phyloP scores from a whole-genome alignment of 2,888 invertebrate species.

The Troides oblongomaculatus region DNA sequence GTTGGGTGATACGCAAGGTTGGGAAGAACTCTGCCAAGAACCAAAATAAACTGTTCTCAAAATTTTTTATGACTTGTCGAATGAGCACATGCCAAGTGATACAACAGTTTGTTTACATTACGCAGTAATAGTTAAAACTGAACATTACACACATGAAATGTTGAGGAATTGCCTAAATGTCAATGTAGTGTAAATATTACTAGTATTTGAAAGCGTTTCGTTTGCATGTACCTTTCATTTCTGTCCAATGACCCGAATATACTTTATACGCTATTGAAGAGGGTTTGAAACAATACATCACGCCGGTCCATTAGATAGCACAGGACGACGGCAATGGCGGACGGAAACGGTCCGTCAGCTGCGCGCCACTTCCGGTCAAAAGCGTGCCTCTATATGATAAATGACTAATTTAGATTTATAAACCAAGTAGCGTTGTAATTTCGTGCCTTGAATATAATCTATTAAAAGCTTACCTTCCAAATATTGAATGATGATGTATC shows the following conservation, averaged over 20 bases:
- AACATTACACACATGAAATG: neutral
- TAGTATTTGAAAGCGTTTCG: neutral
- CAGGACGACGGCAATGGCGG: constrained; percentile 57
- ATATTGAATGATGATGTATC: constrained; percentile 15
- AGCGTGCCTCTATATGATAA: constrained; percentile 59
- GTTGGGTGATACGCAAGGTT: constrained; percentile 51
- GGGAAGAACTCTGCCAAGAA: constrained; percentile 52
- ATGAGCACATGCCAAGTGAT: constrained; percentile 29
- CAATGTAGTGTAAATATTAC: neutral
- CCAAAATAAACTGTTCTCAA: constrained; percentile 44
- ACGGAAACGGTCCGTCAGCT: constrained; percentile 61
- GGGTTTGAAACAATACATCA: constrained; percentile 59
- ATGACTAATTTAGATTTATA: constrained; percentile 54
- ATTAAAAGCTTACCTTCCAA: constrained; percentile 7
- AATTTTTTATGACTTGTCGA: constrained; percentile 31
- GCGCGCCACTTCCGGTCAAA: constrained; percentile 68
- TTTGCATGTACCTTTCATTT: neutral
- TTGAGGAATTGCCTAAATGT: neutral
- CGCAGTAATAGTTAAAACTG: neutral
- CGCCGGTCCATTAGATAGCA: constrained; percentile 66
- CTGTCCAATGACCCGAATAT: constrained; percentile 53
- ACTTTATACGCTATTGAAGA: constrained; percentile 44
- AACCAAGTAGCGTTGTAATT: constrained; percentile 34
- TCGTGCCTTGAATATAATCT: constrained; percentile 28
- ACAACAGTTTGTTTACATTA: constrained; percentile 14